Base-by-base conservation (phyloP, 2,888 invertebrate genomes). In the Parochlus steinenii region DNA sequence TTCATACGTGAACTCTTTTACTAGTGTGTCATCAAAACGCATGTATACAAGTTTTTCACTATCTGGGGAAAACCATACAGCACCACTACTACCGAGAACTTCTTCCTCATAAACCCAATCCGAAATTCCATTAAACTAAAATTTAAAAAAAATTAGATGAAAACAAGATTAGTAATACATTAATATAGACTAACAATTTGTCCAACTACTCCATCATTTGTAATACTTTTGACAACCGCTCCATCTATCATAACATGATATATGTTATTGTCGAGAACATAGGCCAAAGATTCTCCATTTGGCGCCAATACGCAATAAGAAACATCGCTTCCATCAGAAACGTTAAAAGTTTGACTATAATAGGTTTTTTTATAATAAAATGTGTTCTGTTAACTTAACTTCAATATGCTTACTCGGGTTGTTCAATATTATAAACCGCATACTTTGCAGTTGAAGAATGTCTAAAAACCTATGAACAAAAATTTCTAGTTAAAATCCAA, bases 31-130 rank as follows among this genome's bases (percentile, higher is more conserved):
- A 49, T 80, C 68, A 49, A 79, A 79, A n/a, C 66, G 64, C 2
- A 74, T 76, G 32, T 74, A 78, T 0, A 77, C 78, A 23, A 89
- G 51, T 41, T 69, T 65, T 4, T 58, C 61, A 8, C 77, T 78
- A 44, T 69, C 64, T 1, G 72, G 66, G 0, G 83, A 80, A 63
- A 82, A 78, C 86, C 86, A 87, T 44, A 82, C 47, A 0, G 85
- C 85, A 43, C 69, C 67, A 31, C 71, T 71, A 6, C 69, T 63
- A 33, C 65, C 65, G 33, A 85, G 59, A 8, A 86, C 74, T 56
- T 86, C 85, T 70, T 86, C 86, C 82, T 71, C 90, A 52, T 92
- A 92, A 23, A 90, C 75, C 92, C 92, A 92, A 55, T 92, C 90
- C 6, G 87, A 71, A 14, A 82, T 66, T 4, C 89, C 89, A 52